Base-by-base conservation (phyloP, 2,888 invertebrate genomes). In the Phengaris alcon region DNA sequence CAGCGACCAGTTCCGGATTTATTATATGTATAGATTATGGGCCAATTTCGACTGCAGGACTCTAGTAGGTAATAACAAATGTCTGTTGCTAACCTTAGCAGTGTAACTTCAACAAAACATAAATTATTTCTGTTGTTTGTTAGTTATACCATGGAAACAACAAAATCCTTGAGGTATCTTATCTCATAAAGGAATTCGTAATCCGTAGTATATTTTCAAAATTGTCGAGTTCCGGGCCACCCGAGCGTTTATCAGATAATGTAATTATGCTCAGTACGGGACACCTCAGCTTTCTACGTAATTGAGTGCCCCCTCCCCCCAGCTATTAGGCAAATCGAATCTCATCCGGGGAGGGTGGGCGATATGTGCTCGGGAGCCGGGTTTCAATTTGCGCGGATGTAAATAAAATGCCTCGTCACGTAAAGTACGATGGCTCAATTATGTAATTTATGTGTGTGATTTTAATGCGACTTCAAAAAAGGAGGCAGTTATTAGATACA, bases 321-420 rank as follows among this genome's bases (percentile, higher is more conserved):
- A 84, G 87, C 91, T 93, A 93, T 93, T 93, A 93, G 93, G 93
- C 92, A 93, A 93, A 93, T 93, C 92, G 93, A 93, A 93, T 92
- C 89, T 89, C 80, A 75, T 80, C 80, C 85, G 82, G 84, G 83
- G 85, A 83, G 86, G 88, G 88, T 89, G 81, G 80, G 80, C 80
- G 84, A 85, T 84, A 83, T 86, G 84, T 90, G 91, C 91, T 83
- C 82, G 75, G 86, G 82, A 90, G 88, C 91, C 90, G 89, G 87
- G 90, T 90, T 92, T 91, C 90, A 92, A 92, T 92, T 92, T 92
- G 88, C 85, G 85, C 82, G 86, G 86, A 91, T 89, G 90, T 90
- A 90, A 91, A 91, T 91, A 91, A 90, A 91, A 88, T 84, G 88
- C 83, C 84, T 84, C 80, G 82, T 81, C 81, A 82, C 80, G 76